Conservation (phyloP, 2,888 invertebrate genomes). For the Lycocerus yunnanus region DNA sequence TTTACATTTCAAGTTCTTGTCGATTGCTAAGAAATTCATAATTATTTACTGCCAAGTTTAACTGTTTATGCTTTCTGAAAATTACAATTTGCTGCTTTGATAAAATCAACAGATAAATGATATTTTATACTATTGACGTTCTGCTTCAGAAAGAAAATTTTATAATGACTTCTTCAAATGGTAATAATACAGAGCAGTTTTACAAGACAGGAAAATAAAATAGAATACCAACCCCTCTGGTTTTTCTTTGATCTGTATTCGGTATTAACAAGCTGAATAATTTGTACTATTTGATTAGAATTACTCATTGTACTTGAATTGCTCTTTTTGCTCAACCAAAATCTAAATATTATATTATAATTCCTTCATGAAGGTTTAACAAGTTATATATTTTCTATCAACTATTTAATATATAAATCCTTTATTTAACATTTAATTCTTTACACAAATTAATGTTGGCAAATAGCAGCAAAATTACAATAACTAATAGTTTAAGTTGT, state of each 20-base stretch:
- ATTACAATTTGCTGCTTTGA: no score
- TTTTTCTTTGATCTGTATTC: neutral
- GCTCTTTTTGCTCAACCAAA: neutral
- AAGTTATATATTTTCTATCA: no score
- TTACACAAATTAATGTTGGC: neutral
- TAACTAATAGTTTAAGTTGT: neutral
- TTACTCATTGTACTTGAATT: neutral
- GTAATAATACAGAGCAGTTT: neutral
- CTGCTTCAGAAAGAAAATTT: neutral
- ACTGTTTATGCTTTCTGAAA: no score
- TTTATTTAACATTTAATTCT: neutral
- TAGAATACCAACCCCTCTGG: neutral
- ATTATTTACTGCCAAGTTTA: no score
- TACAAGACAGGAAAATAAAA: neutral
- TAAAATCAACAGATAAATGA: no score
- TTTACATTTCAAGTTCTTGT: no score
- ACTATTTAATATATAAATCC: no score
- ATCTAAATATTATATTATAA: neutral
- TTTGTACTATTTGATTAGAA: neutral
- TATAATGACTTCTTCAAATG: neutral
- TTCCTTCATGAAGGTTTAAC: no score
- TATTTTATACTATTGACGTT: neutral
- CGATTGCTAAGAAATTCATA: no score
- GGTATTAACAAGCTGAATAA: neutral
- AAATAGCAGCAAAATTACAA: neutral